Conservation (phyloP, 2,113 vertebrate genomes). For the Corythornis madagascariensis region DNA sequence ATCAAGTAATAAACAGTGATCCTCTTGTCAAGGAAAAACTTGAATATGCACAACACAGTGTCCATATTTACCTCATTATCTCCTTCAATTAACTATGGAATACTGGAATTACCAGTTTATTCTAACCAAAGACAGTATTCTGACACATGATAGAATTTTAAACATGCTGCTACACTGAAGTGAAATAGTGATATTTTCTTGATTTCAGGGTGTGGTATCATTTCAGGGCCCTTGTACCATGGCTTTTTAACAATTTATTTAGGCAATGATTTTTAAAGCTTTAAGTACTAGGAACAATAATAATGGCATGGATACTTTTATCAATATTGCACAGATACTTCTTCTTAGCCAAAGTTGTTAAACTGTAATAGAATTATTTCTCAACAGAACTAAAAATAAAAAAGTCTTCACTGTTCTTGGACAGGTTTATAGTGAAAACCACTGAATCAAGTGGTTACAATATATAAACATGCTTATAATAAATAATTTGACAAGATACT, state of each 20-base stretch:
- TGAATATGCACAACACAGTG: background rate
- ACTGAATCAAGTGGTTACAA: background rate
- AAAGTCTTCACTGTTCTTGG: background rate
- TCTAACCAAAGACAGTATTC: background rate
- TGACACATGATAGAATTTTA: background rate
- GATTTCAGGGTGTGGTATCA: background rate
- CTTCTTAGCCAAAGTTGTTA: background rate
- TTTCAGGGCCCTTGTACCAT: background rate
- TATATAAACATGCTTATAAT: background rate
- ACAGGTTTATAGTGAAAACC: background rate
- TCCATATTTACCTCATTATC: accelerated
- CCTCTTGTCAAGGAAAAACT: background rate
- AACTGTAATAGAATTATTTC: background rate
- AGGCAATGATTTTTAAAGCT: background rate
- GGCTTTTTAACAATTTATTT: background rate
- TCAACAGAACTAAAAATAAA: background rate
- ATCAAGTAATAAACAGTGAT: background rate
- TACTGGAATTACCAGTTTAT: background rate
- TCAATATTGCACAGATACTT: background rate
- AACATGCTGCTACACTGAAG: background rate
- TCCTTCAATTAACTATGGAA: background rate
- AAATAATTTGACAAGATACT: background rate
- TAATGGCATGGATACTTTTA: background rate
- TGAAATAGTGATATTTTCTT: background rate
- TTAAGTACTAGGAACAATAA: background rate